Conservation (phyloP, 1,140 invertebrate species). For the Drosophila sulfurigaster region DNA sequence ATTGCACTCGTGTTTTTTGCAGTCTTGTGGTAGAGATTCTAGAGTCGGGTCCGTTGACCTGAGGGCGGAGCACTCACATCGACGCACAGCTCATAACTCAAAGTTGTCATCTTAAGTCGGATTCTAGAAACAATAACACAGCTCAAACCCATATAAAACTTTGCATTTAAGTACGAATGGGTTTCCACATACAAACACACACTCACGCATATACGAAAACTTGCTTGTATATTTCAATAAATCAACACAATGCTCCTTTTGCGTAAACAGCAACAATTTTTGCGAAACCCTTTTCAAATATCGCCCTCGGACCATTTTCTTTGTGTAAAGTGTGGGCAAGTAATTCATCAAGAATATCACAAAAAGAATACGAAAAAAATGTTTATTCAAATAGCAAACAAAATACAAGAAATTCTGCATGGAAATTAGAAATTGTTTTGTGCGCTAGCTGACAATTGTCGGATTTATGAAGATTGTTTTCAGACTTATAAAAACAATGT, state of each 20-base stretch:
- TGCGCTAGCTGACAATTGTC: neutral
- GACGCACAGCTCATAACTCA: constrained; percentile 64
- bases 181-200: neutral
- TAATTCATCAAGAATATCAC: constrained; percentile 71
- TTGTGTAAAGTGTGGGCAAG: constrained; percentile 56
- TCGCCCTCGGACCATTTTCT: constrained; percentile 27
- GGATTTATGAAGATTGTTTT: neutral
- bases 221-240: constrained; percentile 46
- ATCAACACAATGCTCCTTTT: constrained; percentile 51
- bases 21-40: neutral
- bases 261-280: constrained; percentile 38
- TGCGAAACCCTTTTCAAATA: constrained; percentile 58
- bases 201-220: neutral
- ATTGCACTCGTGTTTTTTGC: constrained; percentile 16
- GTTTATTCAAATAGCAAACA: neutral
- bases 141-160: constrained; percentile 20
- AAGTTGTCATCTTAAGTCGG: constrained; percentile 69
- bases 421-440: constrained; percentile 47
- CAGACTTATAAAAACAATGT: neutral
- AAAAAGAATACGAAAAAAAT: constrained; percentile 34
- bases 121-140: constrained; percentile 72
- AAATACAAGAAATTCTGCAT: constrained; percentile 12
- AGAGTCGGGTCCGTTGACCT: constrained; percentile 58
- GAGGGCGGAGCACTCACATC: constrained; percentile 19
- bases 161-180: constrained; percentile 1